Base-by-base conservation (phyloP, 2,797 vertebrate genomes). In the Diceros bicornis region DNA sequence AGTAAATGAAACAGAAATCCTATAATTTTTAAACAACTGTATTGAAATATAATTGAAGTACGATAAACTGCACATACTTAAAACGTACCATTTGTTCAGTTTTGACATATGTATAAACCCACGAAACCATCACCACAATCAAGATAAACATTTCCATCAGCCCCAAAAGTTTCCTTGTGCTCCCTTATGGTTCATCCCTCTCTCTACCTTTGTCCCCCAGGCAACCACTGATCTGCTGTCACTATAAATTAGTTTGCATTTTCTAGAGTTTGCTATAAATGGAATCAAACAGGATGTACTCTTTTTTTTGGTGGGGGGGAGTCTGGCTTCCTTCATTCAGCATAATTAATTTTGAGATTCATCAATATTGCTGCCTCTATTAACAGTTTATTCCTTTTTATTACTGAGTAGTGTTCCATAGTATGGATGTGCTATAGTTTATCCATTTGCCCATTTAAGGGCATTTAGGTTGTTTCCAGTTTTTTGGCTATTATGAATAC, bases 1-100 rank as follows among this genome's bases (percentile, higher is more conserved):
- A 91, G 41, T 55, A 97, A 85, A 83, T 62, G 44, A 92, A 88
- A 88, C 66, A 47, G 57, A 94, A 95, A 87, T 89, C 11, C 74
- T 27, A 62, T 50, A 71, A 78, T 55, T 92, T 90, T 86, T 52
- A 91, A 91, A 66, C 21, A 88, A 37, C 32, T 95, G 89, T 74
- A 55, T 90, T 84, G 29, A 94, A 57, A 34, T 84, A 8, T 47
- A 75, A 68, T 25, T 92, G 18, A 84, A 94, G 12, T 69, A 81
- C 12, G 94, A 93, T 87, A 92, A 93, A 69, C 3, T 74, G 29
- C 2, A 78, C 41, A 85, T 74, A 55, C 59, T 82, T 82, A 86
- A 91, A 79, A 93, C 69, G 13, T 44, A 71, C 10, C 79, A 34
- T 55, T 69, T 97, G 21, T 96, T 91, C 4, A 29, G 10, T 89